Conservation (phyloP, 2,113 vertebrate species). For the Chaetodon trifascialis region DNA sequence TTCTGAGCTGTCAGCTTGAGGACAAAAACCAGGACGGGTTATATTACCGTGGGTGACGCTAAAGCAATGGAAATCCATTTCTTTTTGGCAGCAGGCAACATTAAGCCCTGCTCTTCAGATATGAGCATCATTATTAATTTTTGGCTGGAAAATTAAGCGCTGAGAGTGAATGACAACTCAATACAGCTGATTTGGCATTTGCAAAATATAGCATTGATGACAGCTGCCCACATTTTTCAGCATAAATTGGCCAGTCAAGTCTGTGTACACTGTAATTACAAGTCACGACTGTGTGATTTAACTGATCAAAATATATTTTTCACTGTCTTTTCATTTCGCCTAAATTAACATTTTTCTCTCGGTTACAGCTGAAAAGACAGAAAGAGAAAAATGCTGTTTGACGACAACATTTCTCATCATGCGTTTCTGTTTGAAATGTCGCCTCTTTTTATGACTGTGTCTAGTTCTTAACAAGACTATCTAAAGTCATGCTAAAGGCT, state of each 20-base stretch:
- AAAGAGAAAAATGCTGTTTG: too few relatives aligned
- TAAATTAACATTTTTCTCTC: not conserved
- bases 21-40: slow-evolving; percentile 44
- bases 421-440: not conserved
- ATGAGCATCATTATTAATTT: slow-evolving; percentile 39
- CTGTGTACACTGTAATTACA: slow-evolving; percentile 34
- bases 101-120: slow-evolving; percentile 16
- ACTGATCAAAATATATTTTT: slow-evolving; percentile 28
- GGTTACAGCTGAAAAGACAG: not conserved
- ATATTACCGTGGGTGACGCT: slow-evolving; percentile 28
- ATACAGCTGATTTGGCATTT: slow-evolving; percentile 37
- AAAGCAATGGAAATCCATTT: slow-evolving; percentile 46
- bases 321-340: not conserved
- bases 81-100: slow-evolving; percentile 36
- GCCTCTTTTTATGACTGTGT: not conserved
- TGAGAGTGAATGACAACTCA: slow-evolving; percentile 48
- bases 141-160: slow-evolving; percentile 25
- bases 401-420: too few relatives aligned
- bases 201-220: slow-evolving; percentile 41
- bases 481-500: too few relatives aligned
- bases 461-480: too few relatives aligned
- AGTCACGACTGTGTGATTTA: slow-evolving; percentile 14
- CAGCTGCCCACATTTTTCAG: slow-evolving; percentile 19
- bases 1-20: slow-evolving; percentile 58
- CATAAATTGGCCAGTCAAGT: slow-evolving; percentile 42